Conservation (phyloP, 2,113 vertebrate species). For the Columba janthina region DNA sequence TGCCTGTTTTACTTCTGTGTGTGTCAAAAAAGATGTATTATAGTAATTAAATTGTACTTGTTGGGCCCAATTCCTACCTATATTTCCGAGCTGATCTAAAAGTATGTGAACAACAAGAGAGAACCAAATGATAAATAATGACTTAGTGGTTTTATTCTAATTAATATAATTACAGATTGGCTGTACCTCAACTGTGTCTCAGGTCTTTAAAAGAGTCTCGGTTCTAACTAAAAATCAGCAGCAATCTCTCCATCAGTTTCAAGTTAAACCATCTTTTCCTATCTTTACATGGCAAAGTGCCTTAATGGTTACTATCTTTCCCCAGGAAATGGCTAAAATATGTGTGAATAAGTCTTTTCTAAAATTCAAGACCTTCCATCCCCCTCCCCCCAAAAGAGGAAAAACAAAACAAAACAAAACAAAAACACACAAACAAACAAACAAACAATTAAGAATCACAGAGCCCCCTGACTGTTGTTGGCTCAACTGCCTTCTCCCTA, state of each 20-base stretch:
- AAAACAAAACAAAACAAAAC: not conserved
- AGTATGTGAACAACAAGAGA: not conserved
- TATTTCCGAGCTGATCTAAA: not conserved
- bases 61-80: not conserved
- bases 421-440: not conserved
- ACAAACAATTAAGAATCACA: not conserved
- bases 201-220: not conserved
- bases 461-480: not conserved
- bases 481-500: not conserved
- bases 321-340: not conserved
- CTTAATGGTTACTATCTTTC: not conserved
- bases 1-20: not conserved
- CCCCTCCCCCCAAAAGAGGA: not conserved
- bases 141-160: slow-evolving; percentile 14
- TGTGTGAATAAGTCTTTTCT: not conserved
- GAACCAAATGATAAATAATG: not conserved
- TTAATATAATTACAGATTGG: not conserved
- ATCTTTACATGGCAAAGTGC: not conserved
- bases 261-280: not conserved
- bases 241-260: not conserved
- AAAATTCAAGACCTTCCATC: not conserved
- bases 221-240: not conserved
- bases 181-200: not conserved
- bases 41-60: slow-evolving; percentile 38
- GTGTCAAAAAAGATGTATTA: slow-evolving; percentile 15